Percentiles rank a stretch among this genome's conserved stretches.
Evolutionary conservation across 2,113 vertebrate species (phyloP).

Genomic region (Pipra filicauda): DNA sequence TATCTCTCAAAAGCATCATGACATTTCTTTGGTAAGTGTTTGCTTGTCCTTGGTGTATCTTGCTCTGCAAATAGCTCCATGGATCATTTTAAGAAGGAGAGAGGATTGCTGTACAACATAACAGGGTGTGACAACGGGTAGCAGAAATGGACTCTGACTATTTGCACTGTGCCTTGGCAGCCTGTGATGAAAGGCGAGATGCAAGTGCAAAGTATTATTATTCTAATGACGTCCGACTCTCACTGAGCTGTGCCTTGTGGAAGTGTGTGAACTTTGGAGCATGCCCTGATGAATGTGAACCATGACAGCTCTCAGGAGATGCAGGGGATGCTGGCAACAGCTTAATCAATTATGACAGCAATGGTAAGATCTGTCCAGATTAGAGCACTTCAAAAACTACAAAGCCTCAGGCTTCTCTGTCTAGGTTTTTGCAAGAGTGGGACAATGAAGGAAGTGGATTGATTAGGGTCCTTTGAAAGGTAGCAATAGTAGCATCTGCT

Average conservation of each 20-base stretch:
- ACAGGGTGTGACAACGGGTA: neutral
- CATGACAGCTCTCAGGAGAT: constrained; percentile 64
- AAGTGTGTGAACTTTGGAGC: constrained; percentile 64
- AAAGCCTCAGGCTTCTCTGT: constrained; percentile 55
- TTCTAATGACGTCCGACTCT: constrained; percentile 20
- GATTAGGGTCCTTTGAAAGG: constrained; percentile 37
- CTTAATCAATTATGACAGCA: constrained; percentile 69
- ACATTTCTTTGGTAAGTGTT: neutral
- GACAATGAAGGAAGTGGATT: constrained; percentile 44
- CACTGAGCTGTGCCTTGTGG: constrained; percentile 48
- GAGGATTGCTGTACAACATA: neutral
- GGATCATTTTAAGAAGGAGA: neutral
- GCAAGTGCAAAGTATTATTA: constrained; percentile 37
- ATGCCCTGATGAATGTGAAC: constrained; percentile 60
- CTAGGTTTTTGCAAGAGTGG: neutral
- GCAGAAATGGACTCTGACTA: neutral
- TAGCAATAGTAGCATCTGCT: constrained; percentile 33
- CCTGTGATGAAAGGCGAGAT: constrained; percentile 20
- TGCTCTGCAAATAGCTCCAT: neutral
- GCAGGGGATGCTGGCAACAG: constrained; percentile 38
- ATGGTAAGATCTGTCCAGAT: constrained; percentile 64
- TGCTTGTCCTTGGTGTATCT: neutral
- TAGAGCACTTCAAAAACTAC: constrained; percentile 64
- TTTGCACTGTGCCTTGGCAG: neutral
- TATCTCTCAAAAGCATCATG: neutral